Conservation (phyloP, 2,113 vertebrate species). For the Campylomormyrus tamandua region DNA sequence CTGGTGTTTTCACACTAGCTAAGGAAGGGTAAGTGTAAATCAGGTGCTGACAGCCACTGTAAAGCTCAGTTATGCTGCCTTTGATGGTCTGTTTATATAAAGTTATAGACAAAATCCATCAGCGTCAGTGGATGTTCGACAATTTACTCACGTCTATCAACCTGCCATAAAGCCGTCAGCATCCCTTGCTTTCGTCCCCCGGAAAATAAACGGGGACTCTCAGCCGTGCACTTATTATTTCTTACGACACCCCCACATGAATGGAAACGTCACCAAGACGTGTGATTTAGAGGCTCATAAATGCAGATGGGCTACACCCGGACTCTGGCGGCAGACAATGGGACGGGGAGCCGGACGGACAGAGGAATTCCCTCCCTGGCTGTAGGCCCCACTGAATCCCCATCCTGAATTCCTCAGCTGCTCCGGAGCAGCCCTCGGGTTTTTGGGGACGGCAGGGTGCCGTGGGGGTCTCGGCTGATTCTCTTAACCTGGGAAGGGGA, state of each 20-base stretch:
- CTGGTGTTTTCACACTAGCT: not conserved
- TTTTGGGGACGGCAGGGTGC: slow-evolving; percentile 55
- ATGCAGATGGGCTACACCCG: slow-evolving; percentile 61
- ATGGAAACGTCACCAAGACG: slow-evolving; percentile 49
- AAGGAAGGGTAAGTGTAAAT: not conserved
- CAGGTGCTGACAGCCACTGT: not conserved
- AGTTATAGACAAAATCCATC: not conserved
- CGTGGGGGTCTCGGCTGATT: slow-evolving; percentile 59
- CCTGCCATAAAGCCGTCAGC: not conserved
- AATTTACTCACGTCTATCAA: not conserved
- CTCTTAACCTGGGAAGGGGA: slow-evolving; percentile 57
- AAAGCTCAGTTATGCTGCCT: not conserved
- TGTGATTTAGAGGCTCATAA: slow-evolving; percentile 63
- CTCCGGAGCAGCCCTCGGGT: slow-evolving; percentile 56
- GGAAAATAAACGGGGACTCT: not conserved
- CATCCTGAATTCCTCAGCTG: slow-evolving; percentile 67
- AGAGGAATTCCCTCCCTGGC: slow-evolving; percentile 68
- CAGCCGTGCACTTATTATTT: slow-evolving; percentile 11
- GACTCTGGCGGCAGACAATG: slow-evolving; percentile 60
- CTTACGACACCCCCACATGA: slow-evolving; percentile 26
- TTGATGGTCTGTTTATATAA: not conserved
- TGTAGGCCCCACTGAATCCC: slow-evolving; percentile 64
- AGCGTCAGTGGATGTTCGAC: not conserved
- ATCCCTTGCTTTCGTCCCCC: not conserved
- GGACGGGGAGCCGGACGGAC: slow-evolving; percentile 49